phyloP scores from a whole-genome alignment of 2,888 invertebrate genomes.

The Escarpia spicata region DNA sequence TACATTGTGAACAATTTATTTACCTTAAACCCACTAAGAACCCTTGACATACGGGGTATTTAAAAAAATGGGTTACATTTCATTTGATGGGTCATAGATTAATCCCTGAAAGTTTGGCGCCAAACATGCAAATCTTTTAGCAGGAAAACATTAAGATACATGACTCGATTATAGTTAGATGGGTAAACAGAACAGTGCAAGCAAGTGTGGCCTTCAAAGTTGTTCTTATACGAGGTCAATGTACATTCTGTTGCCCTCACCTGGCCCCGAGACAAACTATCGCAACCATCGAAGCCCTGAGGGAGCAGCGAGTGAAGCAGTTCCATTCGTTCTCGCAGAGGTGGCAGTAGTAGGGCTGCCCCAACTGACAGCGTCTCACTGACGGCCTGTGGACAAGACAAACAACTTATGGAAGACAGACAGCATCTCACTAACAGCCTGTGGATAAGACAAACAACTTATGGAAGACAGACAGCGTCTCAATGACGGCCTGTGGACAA shows the following conservation, averaged over 20 bases:
- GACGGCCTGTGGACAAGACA: conserved; percentile 62
- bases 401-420: conserved; percentile 57
- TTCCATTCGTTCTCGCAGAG: conserved; percentile 71
- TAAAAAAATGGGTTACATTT: no score
- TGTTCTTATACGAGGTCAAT: no score
- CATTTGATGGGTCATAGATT: no score
- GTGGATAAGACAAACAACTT: neutral
- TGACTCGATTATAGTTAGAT: no score
- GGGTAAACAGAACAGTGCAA: no score
- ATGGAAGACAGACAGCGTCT: conserved; percentile 68
- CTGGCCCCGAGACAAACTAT: conserved; percentile 71
- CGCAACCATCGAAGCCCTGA: conserved; percentile 67
- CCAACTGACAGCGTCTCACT: conserved; percentile 72
- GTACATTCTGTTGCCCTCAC: conserved; percentile 48
- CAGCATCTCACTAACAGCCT: conserved; percentile 71
- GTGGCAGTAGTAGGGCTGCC: conserved; percentile 72
- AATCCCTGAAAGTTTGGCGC: no score
- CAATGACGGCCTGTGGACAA: conserved; percentile 66
- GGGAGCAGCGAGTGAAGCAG: conserved; percentile 71
- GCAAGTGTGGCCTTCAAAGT: no score
- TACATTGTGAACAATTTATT: no score
- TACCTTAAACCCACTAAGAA: no score
- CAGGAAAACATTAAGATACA: no score
- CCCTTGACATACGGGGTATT: no score
- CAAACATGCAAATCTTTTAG: no score